Base-by-base conservation (phyloP, 1,140 invertebrate genomes). In the Physella acuta region DNA sequence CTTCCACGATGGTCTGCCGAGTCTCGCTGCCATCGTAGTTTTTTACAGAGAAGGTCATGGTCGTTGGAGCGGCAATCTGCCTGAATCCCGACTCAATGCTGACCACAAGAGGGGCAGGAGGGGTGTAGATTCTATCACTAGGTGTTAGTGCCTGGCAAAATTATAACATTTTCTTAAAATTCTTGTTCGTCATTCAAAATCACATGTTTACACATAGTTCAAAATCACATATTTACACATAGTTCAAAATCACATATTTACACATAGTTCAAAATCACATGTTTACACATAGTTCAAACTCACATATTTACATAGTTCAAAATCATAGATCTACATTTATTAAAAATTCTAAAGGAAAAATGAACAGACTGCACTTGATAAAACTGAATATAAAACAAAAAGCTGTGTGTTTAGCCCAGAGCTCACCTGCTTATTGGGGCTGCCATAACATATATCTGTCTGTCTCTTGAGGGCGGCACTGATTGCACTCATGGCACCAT, bases 11-110 rank as follows among this genome's bases (percentile, higher is more conserved):
- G 0, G 75, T 80, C 30, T 77, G 75, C 31, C 75, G 72, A 0
- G 78, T 79, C 70, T 81, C 75, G 59, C 81, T 82, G 2, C 81
- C 82, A 71, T 84, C 81, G 66, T 84, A 84, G 69, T 84, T 81
- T 49, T 75, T 76, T 39, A 81, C 72, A 36, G 75, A 78, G 49
- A 82, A 72, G 30, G 75, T 82, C 60, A 82, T 68, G n/a, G 74
- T 71, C 16, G 78, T 73, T 11, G 77, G 75, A 0, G 71, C 60
- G 39, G 71, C 66, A n/a, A 76, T 56, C 14, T 75, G 76, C 63
- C 75, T 78, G 70, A 84, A 83, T 4, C 76, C 78, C 51, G 75
- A 73, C 71, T 83, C 81, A 33, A 82, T 68, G 58, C 78, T 78
- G 31, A 79, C 74, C 14, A 82, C 68, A n/a, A 82, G 66, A 17